Evolutionary conservation across 2,113 vertebrate species (phyloP).

Genomic region (Bettongia penicillata): DNA sequence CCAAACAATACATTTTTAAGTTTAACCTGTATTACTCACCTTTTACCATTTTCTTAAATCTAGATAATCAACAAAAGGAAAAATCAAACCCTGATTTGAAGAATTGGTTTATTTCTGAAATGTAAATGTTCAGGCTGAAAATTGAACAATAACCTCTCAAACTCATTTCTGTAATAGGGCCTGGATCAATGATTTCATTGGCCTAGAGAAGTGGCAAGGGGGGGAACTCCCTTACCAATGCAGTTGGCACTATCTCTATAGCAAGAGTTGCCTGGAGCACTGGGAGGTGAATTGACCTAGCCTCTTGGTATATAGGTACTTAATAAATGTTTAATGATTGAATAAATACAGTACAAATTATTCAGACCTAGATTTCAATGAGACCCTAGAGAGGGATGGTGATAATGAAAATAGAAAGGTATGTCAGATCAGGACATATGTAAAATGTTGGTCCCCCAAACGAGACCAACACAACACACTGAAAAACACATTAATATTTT

Average conservation of each 20-base stretch:
- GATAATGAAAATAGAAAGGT: not conserved
- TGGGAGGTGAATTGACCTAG: not conserved
- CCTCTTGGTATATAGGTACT: not conserved
- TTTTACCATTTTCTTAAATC: not conserved
- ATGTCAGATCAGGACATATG: not conserved
- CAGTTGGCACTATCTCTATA: not conserved
- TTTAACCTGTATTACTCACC: not conserved
- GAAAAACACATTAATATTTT: constrained; percentile 5
- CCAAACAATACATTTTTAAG: not conserved
- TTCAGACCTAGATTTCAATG: not conserved
- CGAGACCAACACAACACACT: not conserved
- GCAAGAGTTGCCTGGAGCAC: not conserved
- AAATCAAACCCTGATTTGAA: not conserved
- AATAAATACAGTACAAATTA: not conserved
- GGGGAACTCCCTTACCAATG: not conserved
- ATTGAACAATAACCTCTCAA: not conserved
- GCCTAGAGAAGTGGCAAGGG: not conserved
- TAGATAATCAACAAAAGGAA: not conserved
- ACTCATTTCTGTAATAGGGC: not conserved
- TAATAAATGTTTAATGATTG: not conserved
- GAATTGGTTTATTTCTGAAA: not conserved
- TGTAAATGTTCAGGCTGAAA: not conserved
- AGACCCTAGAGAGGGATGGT: not conserved
- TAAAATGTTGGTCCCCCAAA: not conserved
- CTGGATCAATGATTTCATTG: not conserved